Percentiles rank a stretch among this genome's conserved stretches.
Conservation (phyloP, 2,888 invertebrate genomes). For the Allygus modestus region DNA sequence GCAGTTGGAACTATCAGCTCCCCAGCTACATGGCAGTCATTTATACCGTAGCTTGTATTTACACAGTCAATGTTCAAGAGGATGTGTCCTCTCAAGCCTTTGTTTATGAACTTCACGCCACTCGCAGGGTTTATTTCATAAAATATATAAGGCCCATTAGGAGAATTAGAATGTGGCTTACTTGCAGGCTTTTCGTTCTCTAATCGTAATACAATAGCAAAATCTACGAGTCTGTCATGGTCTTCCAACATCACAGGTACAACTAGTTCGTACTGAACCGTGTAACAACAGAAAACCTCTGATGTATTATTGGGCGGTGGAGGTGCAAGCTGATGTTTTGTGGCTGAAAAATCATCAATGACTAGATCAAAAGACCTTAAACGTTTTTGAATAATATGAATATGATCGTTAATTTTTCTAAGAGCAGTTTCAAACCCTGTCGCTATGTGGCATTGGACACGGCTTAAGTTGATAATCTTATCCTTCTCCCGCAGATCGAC, state of each 20-base stretch:
- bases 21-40: not conserved
- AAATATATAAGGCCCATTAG: constrained; percentile 1
- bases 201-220: not conserved
- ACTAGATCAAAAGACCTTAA: not conserved
- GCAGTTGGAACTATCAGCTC: not conserved
- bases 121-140: constrained; percentile 16
- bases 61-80: not conserved
- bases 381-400: constrained; percentile 3
- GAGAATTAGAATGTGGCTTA: not conserved
- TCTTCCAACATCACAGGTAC: not conserved
- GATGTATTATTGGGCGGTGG: not conserved
- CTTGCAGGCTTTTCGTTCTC: not conserved
- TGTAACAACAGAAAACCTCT: not conserved
- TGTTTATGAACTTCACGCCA: not conserved
- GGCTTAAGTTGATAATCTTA: not conserved
- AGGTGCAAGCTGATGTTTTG: not conserved
- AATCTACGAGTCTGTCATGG: not conserved
- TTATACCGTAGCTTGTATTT: not conserved
- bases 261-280: constrained; percentile 9
- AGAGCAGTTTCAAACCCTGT: constrained; percentile 11
- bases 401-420: not conserved
- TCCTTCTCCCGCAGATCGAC: constrained; percentile 14
- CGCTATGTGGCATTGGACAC: not conserved
- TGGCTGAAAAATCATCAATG: not conserved
- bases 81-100: not conserved